phyloP scores from a whole-genome alignment of 2,797 vertebrate genomes.

The Capromys pilorides region DNA sequence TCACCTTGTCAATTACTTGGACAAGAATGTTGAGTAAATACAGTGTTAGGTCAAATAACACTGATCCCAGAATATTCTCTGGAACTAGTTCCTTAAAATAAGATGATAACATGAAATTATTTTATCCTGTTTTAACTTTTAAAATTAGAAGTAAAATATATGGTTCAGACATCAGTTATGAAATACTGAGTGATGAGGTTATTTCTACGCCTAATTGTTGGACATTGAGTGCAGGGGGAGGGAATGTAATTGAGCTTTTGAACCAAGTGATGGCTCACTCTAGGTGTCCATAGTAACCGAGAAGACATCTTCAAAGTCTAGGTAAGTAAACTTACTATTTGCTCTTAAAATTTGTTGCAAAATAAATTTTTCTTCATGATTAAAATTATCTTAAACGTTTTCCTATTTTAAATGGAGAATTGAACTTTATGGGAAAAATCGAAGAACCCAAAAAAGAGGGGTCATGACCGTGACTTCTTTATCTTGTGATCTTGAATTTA shows the following conservation, averaged over 20 bases:
- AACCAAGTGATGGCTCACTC: conserved; percentile 24
- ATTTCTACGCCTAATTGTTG: conserved; percentile 30
- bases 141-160: conserved; percentile 32
- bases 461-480: neutral
- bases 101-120: neutral
- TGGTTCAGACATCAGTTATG: conserved; percentile 23
- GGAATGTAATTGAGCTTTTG: conserved; percentile 40
- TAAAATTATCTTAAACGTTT: conserved; percentile 42
- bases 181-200: conserved; percentile 8
- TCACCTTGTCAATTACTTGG: conserved; percentile 70
- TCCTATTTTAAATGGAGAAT: neutral
- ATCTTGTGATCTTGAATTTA: neutral
- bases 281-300: neutral
- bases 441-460: neutral
- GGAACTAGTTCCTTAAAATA: conserved; percentile 66
- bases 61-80: conserved; percentile 52
- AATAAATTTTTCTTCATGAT: conserved; percentile 47
- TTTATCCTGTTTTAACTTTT: conserved; percentile 39
- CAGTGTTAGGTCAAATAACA: conserved; percentile 21
- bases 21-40: conserved; percentile 51
- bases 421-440: neutral
- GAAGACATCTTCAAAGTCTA: conserved; percentile 37
- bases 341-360: conserved; percentile 63
- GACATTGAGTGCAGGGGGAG: neutral
- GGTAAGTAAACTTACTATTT: conserved; percentile 48